Conservation (phyloP, 1,140 invertebrate genomes). For the Luehdorfia chinensis region DNA sequence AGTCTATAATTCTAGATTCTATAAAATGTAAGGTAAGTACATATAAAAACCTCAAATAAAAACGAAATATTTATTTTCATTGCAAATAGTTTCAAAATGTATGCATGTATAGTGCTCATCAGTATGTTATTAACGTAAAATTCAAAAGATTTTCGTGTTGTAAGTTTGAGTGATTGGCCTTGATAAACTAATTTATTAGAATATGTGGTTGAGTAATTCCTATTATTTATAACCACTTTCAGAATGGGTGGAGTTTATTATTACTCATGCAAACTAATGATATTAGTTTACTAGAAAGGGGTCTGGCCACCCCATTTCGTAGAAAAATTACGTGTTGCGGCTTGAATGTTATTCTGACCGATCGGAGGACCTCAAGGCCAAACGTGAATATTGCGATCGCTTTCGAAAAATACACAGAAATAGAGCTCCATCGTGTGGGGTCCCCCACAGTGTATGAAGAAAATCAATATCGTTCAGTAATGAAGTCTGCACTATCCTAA, state of each 20-base stretch:
- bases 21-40: no score
- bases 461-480: slow-evolving; percentile 38
- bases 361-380: slow-evolving; percentile 9
- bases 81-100: no score
- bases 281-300: slow-evolving; percentile 28
- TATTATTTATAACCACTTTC: no score
- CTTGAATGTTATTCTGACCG: neutral
- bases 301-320: slow-evolving; percentile 44
- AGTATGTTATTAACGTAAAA: no score
- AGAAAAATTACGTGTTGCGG: slow-evolving; percentile 35
- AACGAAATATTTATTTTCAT: no score
- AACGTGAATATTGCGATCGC: neutral
- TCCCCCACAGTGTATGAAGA: slow-evolving; percentile 24
- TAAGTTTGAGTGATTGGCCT: no score
- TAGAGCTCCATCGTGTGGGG: slow-evolving; percentile 39
- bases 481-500: slow-evolving; percentile 16
- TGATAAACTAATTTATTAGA: no score
- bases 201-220: no score
- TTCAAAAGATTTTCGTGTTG: no score
- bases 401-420: slow-evolving; percentile 20
- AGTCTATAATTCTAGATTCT: no score
- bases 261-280: slow-evolving; percentile 45
- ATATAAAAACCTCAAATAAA: no score
- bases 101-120: no score
- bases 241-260: slow-evolving; percentile 34